Conservation (phyloP, 2,888 invertebrate species). For the Eilema depressum region DNA sequence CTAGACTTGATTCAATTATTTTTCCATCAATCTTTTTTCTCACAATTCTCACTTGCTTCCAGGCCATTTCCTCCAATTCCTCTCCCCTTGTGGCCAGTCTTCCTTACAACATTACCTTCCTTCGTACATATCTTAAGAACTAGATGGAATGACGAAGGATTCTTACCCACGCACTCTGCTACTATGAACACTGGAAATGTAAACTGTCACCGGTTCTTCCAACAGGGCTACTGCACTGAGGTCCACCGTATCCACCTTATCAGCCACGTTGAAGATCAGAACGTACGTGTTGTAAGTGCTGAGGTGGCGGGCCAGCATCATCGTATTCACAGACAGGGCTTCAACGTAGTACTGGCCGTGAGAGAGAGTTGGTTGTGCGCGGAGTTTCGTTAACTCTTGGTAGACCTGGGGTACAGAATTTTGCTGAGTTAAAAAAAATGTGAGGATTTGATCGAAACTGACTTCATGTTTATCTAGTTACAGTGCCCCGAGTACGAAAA, state of each 20-base stretch:
- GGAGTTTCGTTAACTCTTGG: constrained; percentile 81
- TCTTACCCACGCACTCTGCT: constrained; percentile 61
- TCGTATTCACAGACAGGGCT: constrained; percentile 61
- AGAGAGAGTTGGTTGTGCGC: constrained; percentile 75
- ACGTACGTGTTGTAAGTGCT: constrained; percentile 66
- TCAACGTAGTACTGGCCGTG: constrained; percentile 71
- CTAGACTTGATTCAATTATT: background rate
- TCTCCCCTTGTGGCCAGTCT: background rate
- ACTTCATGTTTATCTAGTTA: background rate
- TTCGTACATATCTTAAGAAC: background rate
- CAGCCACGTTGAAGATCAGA: constrained; percentile 85
- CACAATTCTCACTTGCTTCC: background rate
- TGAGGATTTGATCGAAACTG: background rate
- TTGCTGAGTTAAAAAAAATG: background rate
- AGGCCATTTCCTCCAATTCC: background rate
- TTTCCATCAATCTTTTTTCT: background rate
- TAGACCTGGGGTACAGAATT: constrained; percentile 77
- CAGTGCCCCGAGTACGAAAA: too few relatives aligned
- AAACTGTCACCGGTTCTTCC: constrained; percentile 59
- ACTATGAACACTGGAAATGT: constrained; percentile 70
- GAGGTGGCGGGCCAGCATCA: constrained; percentile 64
- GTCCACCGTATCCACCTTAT: constrained; percentile 68
- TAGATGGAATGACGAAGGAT: background rate
- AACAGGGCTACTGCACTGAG: constrained; percentile 60
- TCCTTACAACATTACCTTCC: background rate